A percentile compares a stretch with the other conserved stretches of the same genome.
phyloP scores from a whole-genome alignment of 2,797 vertebrate genomes.

The Poeciliopsis gracilis region DNA sequence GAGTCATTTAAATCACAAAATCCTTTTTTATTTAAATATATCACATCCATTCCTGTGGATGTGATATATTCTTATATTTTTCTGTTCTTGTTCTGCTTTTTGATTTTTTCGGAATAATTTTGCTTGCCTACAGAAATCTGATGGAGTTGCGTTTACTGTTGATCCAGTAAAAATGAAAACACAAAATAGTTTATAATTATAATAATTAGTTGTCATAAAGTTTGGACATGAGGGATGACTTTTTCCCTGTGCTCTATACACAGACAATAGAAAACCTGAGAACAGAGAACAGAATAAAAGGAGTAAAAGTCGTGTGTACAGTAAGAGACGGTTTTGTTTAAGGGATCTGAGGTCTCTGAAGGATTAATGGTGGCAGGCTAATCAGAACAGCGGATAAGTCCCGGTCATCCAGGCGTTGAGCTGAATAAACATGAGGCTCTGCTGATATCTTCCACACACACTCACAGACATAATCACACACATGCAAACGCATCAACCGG shows the following conservation, averaged over 20 bases:
- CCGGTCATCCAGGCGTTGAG: slow-evolving; percentile 79
- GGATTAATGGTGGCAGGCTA: slow-evolving; percentile 82
- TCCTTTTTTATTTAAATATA: too few species aligned
- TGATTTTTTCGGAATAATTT: too few species aligned
- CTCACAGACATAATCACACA: slow-evolving; percentile 59
- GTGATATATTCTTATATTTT: too few species aligned
- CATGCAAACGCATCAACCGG: slow-evolving; percentile 49
- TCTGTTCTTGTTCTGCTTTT: too few species aligned
- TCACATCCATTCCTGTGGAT: too few species aligned
- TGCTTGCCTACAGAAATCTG: too few species aligned
- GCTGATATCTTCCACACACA: slow-evolving; percentile 67
- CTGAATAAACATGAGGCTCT: slow-evolving; percentile 81
- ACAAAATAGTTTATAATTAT: too few species aligned
- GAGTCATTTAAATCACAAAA: too few species aligned
- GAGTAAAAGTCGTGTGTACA: slow-evolving; percentile 18
- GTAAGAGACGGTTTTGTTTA: slow-evolving; percentile 64
- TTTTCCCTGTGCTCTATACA: slow-evolving; percentile 1
- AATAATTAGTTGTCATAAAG: too few species aligned
- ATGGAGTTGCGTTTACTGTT: too few species aligned
- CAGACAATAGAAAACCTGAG: background rate
- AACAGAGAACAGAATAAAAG: slow-evolving; percentile 33
- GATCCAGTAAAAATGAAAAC: too few species aligned
- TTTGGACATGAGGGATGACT: background rate
- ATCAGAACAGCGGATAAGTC: slow-evolving; percentile 80
- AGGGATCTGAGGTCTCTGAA: slow-evolving; percentile 74